Evolutionary conservation across 1,140 invertebrate genomes (phyloP), one percentile per base, ranked within the genome.

Genomic region (Saccostrea glomerata): DNA sequence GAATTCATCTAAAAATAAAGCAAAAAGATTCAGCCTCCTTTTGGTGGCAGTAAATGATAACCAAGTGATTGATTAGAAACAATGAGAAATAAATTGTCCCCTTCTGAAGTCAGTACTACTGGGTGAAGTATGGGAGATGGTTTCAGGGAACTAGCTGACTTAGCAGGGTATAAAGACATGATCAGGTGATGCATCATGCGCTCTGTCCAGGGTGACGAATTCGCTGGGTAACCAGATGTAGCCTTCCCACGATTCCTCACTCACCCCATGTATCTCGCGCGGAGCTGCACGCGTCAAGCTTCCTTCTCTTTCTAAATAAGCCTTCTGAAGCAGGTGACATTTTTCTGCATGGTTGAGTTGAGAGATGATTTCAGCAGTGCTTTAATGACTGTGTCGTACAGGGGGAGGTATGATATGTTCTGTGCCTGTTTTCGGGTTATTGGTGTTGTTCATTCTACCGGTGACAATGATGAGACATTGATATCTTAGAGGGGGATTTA

Each of bases 311-410:
- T 40, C 60, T 82, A 85, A 73, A 89, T 89, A 85, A 70, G 73
- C 36, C 86, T 86, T 87, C 58, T 66, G 66, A 85, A 89, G 88
- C 88, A 89, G 88, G 88, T 89, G 88, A 89, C 86, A n/a, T 84
- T 89, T 89, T 89, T 89, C 88, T 82, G 58, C 88, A 84, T 89
- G 88, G 56, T 25, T 87, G 86, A 87, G 66, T 36, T 54, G 82
- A 56, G 47, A 54, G 55, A 84, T 55, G 25, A 73, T 36, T 25
- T 36, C 30, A 36, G 70, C 70, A 30, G 23, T 25, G 70, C 23
- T 73, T 73, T 73, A 73, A 73, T 73, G 70, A 73, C 23, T 73
- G 3, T 23, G 30, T 73, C 7, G 23, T 73, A 73, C 66, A 30
- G 30, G 66, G 23, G 66, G 66, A n/a, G 66, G 66, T 73, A 30